phyloP scores from a whole-genome alignment of 2,888 invertebrate genomes.

The Heteropelma amictum region DNA sequence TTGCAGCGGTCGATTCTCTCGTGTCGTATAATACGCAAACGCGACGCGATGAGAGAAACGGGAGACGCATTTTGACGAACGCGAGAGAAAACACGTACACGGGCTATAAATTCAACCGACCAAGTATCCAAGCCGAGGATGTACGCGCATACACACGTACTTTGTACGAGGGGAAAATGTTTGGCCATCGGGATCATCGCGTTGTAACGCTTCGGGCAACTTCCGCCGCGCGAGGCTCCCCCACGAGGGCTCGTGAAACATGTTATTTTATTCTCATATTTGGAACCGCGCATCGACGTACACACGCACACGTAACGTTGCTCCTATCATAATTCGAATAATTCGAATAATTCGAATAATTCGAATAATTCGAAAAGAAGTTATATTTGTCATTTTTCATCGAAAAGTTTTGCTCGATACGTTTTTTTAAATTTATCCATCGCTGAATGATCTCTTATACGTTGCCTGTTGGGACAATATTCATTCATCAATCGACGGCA shows the following conservation, averaged over 20 bases:
- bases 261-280: conserved; percentile 23
- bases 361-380: too few species aligned
- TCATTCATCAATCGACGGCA: too few species aligned
- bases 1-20: background rate
- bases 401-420: too few species aligned
- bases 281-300: too few species aligned
- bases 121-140: conserved; percentile 11
- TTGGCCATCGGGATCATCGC: conserved; percentile 29
- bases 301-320: too few species aligned
- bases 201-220: conserved; percentile 30
- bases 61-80: background rate
- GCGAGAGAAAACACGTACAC: background rate
- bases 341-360: too few species aligned
- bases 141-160: background rate
- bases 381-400: too few species aligned
- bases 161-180: background rate
- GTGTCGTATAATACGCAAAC: too few species aligned
- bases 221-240: conserved; percentile 23
- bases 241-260: conserved; percentile 13
- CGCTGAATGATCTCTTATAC: too few species aligned
- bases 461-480: too few species aligned
- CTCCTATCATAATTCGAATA: too few species aligned
- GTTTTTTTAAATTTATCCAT: too few species aligned
- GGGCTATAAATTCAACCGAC: conserved; percentile 5
- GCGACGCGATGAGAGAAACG: background rate